Evolutionary conservation across 2,113 vertebrate species (phyloP).

Genomic region (Sceloporus undulatus): DNA sequence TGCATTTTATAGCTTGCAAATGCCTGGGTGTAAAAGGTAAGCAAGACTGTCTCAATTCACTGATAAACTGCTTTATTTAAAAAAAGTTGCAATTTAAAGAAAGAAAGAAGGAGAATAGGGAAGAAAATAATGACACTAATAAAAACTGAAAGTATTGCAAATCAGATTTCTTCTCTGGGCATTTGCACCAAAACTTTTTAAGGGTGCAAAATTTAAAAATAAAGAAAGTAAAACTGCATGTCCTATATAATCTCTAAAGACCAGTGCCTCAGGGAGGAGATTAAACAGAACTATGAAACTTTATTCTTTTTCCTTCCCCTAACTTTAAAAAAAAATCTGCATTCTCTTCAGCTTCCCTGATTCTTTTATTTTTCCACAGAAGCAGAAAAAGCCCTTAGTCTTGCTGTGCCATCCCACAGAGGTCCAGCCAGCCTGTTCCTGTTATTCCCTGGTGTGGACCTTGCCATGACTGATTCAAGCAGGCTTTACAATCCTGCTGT

Average conservation of each 20-base stretch:
- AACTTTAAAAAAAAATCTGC: accelerated
- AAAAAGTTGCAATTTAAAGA: slow-evolving; percentile 51
- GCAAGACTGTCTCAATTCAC: slow-evolving; percentile 47
- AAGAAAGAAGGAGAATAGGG: not conserved
- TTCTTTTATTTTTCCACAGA: slow-evolving; percentile 7
- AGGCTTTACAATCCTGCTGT: not conserved
- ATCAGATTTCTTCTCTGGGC: slow-evolving; percentile 18
- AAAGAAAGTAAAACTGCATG: slow-evolving; percentile 38
- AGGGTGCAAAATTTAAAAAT: not conserved
- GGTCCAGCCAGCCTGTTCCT: not conserved
- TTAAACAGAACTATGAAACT: slow-evolving; percentile 59
- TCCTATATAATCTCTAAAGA: slow-evolving; percentile 43
- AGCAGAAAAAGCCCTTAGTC: not conserved
- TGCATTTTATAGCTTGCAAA: slow-evolving; percentile 5
- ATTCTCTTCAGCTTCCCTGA: not conserved
- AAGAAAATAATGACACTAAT: slow-evolving; percentile 16
- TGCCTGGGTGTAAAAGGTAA: slow-evolving; percentile 60
- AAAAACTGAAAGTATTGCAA: not conserved
- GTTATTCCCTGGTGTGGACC: not conserved
- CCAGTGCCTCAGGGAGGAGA: slow-evolving; percentile 35
- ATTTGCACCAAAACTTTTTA: not conserved
- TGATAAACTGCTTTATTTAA: slow-evolving; percentile 69
- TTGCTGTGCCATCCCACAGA: not conserved
- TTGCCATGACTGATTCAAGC: not conserved
- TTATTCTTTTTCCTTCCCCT: not conserved